Percentiles rank a stretch among this genome's conserved stretches.
Conservation (phyloP, 2,113 vertebrate species). For the Tautogolabrus adspersus region DNA sequence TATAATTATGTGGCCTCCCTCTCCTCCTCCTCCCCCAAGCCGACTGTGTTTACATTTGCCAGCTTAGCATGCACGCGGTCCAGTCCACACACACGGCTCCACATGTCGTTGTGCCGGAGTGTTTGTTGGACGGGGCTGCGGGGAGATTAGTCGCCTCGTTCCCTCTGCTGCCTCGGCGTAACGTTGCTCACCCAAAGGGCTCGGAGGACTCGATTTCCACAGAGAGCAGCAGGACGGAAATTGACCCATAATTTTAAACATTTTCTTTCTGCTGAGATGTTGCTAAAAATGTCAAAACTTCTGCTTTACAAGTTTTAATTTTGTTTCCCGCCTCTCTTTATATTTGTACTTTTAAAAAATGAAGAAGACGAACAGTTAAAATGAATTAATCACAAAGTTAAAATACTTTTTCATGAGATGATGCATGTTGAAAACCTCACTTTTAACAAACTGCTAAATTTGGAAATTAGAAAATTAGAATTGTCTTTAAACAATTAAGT, state of each 20-base stretch:
- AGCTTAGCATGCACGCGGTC: constrained; percentile 66
- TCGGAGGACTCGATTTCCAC: constrained; percentile 35
- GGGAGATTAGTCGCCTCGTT: constrained; percentile 70
- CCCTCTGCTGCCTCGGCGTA: constrained; percentile 49
- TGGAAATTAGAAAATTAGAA: too few relatives aligned
- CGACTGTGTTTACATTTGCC: constrained; percentile 70
- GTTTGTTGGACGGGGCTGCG: constrained; percentile 59
- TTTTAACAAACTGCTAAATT: too few relatives aligned
- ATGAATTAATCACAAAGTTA: too few relatives aligned
- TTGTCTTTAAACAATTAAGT: too few relatives aligned
- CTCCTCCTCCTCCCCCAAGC: background rate
- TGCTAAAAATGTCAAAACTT: background rate
- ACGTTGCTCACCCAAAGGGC: constrained; percentile 46
- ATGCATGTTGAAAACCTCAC: too few relatives aligned
- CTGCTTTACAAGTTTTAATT: too few relatives aligned
- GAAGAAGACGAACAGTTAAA: too few relatives aligned
- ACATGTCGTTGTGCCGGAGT: constrained; percentile 53
- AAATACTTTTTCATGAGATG: too few relatives aligned
- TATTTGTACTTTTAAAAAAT: too few relatives aligned
- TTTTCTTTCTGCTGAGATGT: background rate
- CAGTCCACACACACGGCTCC: constrained; percentile 54
- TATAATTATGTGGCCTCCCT: constrained; percentile 67
- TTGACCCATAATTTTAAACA: constrained; percentile 31
- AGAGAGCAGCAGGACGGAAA: constrained; percentile 14
- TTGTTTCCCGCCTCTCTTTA: too few relatives aligned